Evolutionary conservation across 2,113 vertebrate species (phyloP).

Genomic region (Pungitius pungitius): DNA sequence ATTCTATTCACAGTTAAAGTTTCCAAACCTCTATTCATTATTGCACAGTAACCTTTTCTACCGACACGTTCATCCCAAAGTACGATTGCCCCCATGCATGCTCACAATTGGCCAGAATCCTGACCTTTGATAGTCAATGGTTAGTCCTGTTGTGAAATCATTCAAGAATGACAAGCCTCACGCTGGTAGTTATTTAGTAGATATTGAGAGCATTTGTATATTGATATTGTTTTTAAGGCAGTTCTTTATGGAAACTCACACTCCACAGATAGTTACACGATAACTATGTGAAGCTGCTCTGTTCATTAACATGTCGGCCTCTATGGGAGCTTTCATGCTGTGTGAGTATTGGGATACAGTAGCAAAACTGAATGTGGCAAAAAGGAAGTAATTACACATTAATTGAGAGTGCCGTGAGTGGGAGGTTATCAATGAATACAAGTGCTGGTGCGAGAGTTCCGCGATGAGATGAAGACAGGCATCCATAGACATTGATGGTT

Average conservation of each 20-base stretch:
- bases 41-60: neutral
- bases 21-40: neutral
- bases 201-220: neutral
- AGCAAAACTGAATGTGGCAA: slow-evolving; percentile 34
- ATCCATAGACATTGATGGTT: slow-evolving; percentile 72
- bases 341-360: slow-evolving; percentile 20
- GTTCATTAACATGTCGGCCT: neutral
- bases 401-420: slow-evolving; percentile 49
- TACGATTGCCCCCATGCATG: neutral
- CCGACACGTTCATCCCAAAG: neutral
- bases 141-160: neutral
- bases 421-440: slow-evolving; percentile 58
- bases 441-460: slow-evolving; percentile 56
- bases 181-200: neutral
- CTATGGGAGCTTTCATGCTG: slow-evolving; percentile 1
- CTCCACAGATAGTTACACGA: neutral
- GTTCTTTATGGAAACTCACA: neutral
- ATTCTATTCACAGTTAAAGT: neutral
- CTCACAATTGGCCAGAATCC: neutral
- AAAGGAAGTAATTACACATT: slow-evolving; percentile 62
- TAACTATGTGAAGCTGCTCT: neutral
- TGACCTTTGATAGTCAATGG: neutral
- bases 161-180: no score
- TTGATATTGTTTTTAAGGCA: neutral
- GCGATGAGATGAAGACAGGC: slow-evolving; percentile 62